These are phyloP conservation scores for Mactra quadrangularis DNA, from an alignment of 1,140 invertebrate genomes.

Conservation along the genomic window DNA sequence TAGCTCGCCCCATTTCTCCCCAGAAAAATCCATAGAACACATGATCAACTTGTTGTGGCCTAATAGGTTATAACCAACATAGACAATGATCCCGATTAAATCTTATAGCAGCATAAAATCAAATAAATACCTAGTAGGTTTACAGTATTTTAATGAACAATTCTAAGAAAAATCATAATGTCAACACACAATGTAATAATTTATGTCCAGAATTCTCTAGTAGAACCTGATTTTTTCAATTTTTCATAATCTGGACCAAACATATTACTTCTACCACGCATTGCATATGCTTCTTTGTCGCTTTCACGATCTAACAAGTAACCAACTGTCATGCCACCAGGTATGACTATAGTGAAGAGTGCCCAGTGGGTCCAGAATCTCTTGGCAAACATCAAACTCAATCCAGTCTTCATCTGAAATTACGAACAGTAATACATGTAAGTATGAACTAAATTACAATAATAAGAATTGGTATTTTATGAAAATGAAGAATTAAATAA, in stretches of 20 bases:
- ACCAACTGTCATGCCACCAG: background rate
- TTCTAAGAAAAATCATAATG: too few relatives aligned
- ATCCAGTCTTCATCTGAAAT: slow-evolving; percentile 54
- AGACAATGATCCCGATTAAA: too few relatives aligned
- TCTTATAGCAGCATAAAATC: too few relatives aligned
- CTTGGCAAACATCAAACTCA: slow-evolving; percentile 40
- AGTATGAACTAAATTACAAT: too few relatives aligned
- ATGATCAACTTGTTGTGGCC: too few relatives aligned
- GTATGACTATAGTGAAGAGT: background rate
- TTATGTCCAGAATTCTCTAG: slow-evolving; percentile 21
- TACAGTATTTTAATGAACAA: too few relatives aligned
- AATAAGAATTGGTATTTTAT: too few relatives aligned
- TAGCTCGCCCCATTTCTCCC: too few relatives aligned
- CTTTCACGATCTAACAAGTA: background rate
- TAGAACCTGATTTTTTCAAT: slow-evolving; percentile 14
- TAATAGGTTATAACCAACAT: too few relatives aligned
- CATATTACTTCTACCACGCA: slow-evolving; percentile 35
- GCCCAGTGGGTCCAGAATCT: slow-evolving; percentile 23
- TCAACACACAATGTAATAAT: too few relatives aligned
- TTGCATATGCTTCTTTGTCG: slow-evolving; percentile 44
- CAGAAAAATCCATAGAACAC: too few relatives aligned
- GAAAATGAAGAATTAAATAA: background rate
- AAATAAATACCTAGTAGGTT: too few relatives aligned
- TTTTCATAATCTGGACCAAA: slow-evolving; percentile 34
- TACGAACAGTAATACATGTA: background rate